A percentile compares a stretch with the other conserved stretches of the same genome.
phyloP scores from a whole-genome alignment of 92 coral and sea anemone species.

The Desmophyllum pertusum region DNA sequence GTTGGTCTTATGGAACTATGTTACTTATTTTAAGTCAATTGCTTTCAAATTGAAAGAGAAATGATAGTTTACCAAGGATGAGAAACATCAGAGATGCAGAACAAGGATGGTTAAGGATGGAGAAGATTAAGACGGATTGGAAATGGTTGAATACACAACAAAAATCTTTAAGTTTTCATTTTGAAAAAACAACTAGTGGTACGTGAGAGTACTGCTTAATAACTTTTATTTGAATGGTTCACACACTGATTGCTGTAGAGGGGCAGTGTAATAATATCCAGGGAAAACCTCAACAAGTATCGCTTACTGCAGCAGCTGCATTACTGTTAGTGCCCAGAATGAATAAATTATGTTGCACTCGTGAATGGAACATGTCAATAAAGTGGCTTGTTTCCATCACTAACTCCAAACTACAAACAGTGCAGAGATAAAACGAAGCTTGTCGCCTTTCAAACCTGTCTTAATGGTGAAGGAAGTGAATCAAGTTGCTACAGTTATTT shows the following conservation, averaged over 20 bases:
- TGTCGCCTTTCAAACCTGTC: constrained; percentile 34
- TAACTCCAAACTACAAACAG: constrained; percentile 19
- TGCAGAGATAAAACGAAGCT: constrained; percentile 32
- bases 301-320: background rate
- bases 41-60: no score
- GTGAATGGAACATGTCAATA: constrained; percentile 27
- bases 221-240: background rate
- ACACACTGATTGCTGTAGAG: background rate
- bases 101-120: no score
- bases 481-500: constrained; percentile 3
- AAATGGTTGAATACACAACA: no score
- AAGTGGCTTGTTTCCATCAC: constrained; percentile 35
- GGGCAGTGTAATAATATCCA: background rate
- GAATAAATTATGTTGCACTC: constrained; percentile 31
- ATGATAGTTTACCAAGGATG: no score
- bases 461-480: constrained; percentile 15
- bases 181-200: background rate
- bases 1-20: background rate
- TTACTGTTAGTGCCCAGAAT: background rate
- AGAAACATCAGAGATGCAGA: no score
- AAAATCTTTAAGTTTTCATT: background rate
- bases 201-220: background rate
- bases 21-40: no score
- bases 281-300: background rate
- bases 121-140: no score